Conservation (phyloP, 1,140 invertebrate species). For the Mizuhopecten yessoensis region DNA sequence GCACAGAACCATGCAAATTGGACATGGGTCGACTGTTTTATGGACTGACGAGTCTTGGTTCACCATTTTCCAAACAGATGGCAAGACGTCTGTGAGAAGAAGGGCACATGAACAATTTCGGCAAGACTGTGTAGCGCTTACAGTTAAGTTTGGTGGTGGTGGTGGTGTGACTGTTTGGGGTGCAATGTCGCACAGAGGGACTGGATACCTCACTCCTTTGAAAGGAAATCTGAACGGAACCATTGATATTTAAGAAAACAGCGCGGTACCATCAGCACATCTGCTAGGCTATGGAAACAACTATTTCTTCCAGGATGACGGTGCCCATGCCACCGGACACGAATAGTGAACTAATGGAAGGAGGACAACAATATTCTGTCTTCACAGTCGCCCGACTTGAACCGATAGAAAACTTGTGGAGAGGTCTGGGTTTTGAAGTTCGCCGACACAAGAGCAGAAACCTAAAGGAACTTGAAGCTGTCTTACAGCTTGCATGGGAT, state of each 20-base stretch:
- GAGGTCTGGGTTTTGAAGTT: background rate
- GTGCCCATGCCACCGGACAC: constrained; percentile 22
- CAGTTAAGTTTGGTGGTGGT: no score
- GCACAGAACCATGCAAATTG: no score
- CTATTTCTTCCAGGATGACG: no score
- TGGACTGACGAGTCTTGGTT: no score
- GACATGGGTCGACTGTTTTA: no score
- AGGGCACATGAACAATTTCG: constrained; percentile 21
- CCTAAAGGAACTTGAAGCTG: no score
- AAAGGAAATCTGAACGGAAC: no score
- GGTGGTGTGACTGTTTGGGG: constrained; percentile 47
- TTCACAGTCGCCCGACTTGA: constrained; percentile 1
- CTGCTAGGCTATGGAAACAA: no score
- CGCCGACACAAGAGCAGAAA: no score
- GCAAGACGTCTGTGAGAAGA: constrained; percentile 42
- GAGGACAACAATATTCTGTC: constrained; percentile 42
- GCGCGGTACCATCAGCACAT: no score
- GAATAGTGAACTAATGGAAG: constrained; percentile 44
- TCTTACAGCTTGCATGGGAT: no score
- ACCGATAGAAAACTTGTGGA: constrained; percentile 32
- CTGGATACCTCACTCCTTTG: constrained; percentile 42
- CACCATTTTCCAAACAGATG: no score
- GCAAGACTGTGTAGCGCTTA: constrained; percentile 22
- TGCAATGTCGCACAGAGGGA: constrained; percentile 45
- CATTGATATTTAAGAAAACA: constrained; percentile 46